Conservation (phyloP, 2,797 vertebrate genomes). For the Eulemur coronatus region DNA sequence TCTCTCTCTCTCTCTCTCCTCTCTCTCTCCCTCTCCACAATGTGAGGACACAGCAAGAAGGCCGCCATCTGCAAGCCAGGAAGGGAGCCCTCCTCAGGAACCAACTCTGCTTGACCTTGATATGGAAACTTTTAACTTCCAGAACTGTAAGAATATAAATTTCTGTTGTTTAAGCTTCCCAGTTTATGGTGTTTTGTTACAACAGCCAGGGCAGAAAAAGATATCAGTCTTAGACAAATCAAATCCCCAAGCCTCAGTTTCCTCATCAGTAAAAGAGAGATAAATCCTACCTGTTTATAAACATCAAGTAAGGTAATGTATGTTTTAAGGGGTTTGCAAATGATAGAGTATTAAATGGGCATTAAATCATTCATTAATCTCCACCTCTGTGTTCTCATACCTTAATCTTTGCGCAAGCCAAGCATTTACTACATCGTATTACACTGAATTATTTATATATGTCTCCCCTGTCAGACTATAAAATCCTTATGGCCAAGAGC, state of each 20-base stretch:
- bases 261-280: background rate
- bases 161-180: background rate
- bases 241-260: background rate
- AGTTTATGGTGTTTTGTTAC: background rate
- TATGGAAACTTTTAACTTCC: background rate
- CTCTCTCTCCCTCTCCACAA: background rate
- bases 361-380: background rate
- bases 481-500: background rate
- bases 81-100: background rate
- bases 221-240: background rate
- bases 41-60: background rate
- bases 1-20: background rate
- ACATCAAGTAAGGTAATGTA: constrained; percentile 17
- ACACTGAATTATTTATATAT: constrained; percentile 13
- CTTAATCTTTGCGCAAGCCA: background rate
- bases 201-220: background rate
- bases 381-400: background rate
- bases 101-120: background rate
- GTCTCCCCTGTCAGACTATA: background rate
- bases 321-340: constrained; percentile 35
- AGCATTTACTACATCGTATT: background rate
- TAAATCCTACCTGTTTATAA: constrained; percentile 18
- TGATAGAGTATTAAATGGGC: background rate
- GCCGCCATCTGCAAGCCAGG: background rate
- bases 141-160: background rate